Conservation (phyloP, 2,888 invertebrate genomes). For the Cryptophagus acutangulus region DNA sequence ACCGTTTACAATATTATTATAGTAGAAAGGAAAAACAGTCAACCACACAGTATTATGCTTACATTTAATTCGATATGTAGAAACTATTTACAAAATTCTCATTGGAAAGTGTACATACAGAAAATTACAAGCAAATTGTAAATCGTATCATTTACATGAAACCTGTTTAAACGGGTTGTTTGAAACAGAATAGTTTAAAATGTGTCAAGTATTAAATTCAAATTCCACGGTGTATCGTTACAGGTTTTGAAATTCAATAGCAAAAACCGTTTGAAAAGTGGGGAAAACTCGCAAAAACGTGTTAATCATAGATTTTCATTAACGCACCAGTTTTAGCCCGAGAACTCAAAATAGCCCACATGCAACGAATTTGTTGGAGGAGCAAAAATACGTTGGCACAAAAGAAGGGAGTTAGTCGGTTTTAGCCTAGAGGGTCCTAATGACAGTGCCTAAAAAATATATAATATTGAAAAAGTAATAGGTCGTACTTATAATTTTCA, state of each 20-base stretch:
- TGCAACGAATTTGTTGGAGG: no score
- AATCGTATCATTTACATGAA: conserved; percentile 20
- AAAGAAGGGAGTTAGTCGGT: no score
- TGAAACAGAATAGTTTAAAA: conserved; percentile 2
- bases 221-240: conserved; percentile 17
- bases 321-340: no score
- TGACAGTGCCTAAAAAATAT: no score
- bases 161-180: conserved; percentile 21
- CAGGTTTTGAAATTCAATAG: conserved; percentile 20
- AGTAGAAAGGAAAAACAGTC: conserved; percentile 30
- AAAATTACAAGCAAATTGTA: conserved; percentile 1
- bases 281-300: no score
- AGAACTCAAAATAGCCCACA: no score
- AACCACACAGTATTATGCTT: conserved; percentile 35
- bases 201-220: conserved; percentile 16
- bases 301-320: no score
- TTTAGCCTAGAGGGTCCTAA: no score
- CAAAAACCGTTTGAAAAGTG: background rate
- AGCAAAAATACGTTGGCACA: background rate
- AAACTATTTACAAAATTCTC: conserved; percentile 29
- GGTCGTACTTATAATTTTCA: conserved; percentile 3
- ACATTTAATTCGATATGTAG: conserved; percentile 34
- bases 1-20: conserved; percentile 34
- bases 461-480: no score
- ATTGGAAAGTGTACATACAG: background rate